Evolutionary conservation across 2,888 invertebrate species (phyloP).

Genomic region (Acronicta leporina): DNA sequence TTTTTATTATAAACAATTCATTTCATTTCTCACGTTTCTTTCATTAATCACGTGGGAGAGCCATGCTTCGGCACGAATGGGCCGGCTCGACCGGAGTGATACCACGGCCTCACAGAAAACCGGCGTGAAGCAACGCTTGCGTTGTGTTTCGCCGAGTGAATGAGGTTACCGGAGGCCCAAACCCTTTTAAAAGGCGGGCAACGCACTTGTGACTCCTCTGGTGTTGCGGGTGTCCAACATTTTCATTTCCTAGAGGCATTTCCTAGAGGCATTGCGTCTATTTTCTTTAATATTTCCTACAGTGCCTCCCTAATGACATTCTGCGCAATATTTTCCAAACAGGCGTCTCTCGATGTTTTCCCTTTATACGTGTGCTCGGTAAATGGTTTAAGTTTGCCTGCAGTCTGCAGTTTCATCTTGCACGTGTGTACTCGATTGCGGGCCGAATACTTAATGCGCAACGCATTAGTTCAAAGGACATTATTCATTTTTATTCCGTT

Average conservation of each 20-base stretch:
- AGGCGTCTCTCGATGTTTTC: constrained; percentile 57
- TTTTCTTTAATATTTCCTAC: constrained; percentile 56
- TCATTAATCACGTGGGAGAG: too few relatives aligned
- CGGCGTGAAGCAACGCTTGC: too few relatives aligned
- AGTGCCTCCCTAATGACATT: constrained; percentile 62
- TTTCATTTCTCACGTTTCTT: constrained; percentile 5
- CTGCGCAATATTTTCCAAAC: constrained; percentile 62
- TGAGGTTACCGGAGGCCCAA: too few relatives aligned
- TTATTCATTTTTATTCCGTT: constrained; percentile 69
- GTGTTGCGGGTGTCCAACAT: constrained; percentile 22
- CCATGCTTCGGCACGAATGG: too few relatives aligned
- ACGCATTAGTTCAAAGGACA: constrained; percentile 68
- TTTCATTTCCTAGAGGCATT: constrained; percentile 33
- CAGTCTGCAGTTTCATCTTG: constrained; percentile 60
- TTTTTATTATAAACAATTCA: not conserved
- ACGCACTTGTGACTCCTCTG: too few relatives aligned
- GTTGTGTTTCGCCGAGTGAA: too few relatives aligned
- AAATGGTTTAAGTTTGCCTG: constrained; percentile 67
- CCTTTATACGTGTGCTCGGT: constrained; percentile 54
- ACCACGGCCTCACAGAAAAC: too few relatives aligned
- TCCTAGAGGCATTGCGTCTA: constrained; percentile 36
- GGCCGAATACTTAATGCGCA: constrained; percentile 66
- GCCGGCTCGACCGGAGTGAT: too few relatives aligned
- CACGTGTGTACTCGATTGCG: constrained; percentile 65
- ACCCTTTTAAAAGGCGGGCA: too few relatives aligned